Percentiles rank a stretch among this genome's conserved stretches.
phyloP scores from a whole-genome alignment of 2,797 vertebrate genomes.

The Melopsittacus undulatus region DNA sequence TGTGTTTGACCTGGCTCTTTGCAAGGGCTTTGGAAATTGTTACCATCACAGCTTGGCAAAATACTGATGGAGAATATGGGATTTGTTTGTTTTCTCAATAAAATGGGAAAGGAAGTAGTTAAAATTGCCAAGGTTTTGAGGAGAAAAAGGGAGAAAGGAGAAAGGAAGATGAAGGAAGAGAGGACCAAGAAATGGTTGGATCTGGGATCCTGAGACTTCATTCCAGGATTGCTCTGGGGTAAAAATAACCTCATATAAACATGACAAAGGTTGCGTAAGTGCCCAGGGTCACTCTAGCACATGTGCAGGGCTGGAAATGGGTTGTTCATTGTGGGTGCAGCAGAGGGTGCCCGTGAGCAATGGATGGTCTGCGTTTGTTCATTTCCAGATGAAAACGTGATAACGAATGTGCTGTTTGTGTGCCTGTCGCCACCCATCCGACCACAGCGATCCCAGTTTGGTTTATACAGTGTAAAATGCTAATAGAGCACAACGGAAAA shows the following conservation, averaged over 20 bases:
- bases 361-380: rapidly evolving
- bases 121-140: not conserved
- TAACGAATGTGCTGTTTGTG: not conserved
- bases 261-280: not conserved
- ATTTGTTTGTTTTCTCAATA: not conserved
- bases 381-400: not conserved
- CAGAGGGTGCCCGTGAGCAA: constrained; percentile 63
- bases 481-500: not conserved
- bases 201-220: not conserved
- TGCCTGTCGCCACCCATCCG: not conserved
- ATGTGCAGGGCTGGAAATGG: not conserved
- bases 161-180: not conserved
- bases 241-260: not conserved
- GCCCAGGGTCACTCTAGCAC: not conserved
- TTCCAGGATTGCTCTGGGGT: not conserved
- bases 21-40: not conserved
- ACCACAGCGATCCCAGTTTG: not conserved
- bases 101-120: not conserved
- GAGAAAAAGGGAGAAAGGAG: not conserved
- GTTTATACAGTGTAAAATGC: not conserved
- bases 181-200: not conserved
- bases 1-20: not conserved
- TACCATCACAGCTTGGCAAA: not conserved
- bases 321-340: not conserved
- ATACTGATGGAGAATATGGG: not conserved